phyloP scores from a whole-genome alignment of 2,888 invertebrate genomes.

The Xanthostigma xanthostigma region DNA sequence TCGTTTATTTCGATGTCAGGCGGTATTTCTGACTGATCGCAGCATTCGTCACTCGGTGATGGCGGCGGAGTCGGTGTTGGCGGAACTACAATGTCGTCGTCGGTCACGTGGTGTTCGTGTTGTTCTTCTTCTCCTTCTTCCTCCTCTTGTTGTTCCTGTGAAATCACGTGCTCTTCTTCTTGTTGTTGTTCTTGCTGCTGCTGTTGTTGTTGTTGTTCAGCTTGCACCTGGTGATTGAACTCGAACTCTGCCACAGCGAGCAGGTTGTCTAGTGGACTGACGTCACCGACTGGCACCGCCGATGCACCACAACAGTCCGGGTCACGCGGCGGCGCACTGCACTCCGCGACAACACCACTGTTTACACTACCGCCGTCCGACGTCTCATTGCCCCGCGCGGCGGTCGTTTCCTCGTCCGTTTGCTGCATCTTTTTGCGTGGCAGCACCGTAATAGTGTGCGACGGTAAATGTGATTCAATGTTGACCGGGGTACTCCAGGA shows the following conservation, averaged over 20 bases:
- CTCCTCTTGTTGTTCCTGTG: neutral
- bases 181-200: neutral
- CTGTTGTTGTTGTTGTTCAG: constrained; percentile 1
- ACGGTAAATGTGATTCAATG: constrained; percentile 44
- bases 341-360: constrained; percentile 21
- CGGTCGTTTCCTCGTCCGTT: constrained; percentile 6
- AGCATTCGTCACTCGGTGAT: too few species aligned
- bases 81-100: constrained; percentile 1
- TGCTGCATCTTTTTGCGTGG: constrained; percentile 22
- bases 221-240: constrained; percentile 32
- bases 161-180: too few species aligned
- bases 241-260: constrained; percentile 49
- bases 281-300: constrained; percentile 25
- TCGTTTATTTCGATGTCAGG: constrained; percentile 6
- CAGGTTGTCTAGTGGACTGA: constrained; percentile 41
- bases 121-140: neutral
- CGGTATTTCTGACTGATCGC: too few species aligned
- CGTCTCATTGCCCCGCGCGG: constrained; percentile 8
- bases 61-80: too few species aligned
- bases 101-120: too few species aligned
- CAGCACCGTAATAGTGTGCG: constrained; percentile 40
- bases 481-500: constrained; percentile 31
- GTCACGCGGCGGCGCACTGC: constrained; percentile 21
- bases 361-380: constrained; percentile 20
- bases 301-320: constrained; percentile 24